These are phyloP conservation scores for Manis javanica DNA, from an alignment of 2,797 vertebrate species.

Conservation along the genomic window DNA sequence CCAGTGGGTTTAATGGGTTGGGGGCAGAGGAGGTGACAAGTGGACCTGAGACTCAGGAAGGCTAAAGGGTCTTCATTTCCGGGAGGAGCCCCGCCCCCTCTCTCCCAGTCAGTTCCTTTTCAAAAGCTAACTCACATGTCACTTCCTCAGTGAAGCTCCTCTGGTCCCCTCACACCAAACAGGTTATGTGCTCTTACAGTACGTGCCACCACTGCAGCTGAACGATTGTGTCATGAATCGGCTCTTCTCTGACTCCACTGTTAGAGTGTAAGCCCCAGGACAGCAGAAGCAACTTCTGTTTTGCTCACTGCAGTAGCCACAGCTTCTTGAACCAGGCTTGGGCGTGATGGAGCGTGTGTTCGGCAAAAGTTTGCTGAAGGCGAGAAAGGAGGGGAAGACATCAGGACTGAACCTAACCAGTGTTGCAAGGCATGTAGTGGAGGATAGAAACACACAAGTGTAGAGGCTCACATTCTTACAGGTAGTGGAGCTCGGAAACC, in stretches of 20 bases:
- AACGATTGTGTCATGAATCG: accelerated
- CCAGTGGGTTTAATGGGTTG: background rate
- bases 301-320: background rate
- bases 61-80: background rate
- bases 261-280: accelerated
- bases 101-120: background rate
- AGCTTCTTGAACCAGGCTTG: background rate
- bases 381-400: background rate
- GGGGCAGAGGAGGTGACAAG: background rate
- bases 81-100: background rate
- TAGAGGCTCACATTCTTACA: background rate
- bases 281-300: background rate
- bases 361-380: background rate
- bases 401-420: background rate
- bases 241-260: background rate
- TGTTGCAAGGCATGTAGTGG: background rate
- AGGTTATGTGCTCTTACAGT: background rate
- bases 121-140: background rate
- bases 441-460: background rate
- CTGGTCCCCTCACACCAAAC: background rate
- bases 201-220: background rate
- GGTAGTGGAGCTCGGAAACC: background rate
- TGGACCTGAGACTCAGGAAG: background rate
- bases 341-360: background rate
- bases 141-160: background rate